Conservation (phyloP, 2,797 vertebrate genomes). For the Ciconia nigra region DNA sequence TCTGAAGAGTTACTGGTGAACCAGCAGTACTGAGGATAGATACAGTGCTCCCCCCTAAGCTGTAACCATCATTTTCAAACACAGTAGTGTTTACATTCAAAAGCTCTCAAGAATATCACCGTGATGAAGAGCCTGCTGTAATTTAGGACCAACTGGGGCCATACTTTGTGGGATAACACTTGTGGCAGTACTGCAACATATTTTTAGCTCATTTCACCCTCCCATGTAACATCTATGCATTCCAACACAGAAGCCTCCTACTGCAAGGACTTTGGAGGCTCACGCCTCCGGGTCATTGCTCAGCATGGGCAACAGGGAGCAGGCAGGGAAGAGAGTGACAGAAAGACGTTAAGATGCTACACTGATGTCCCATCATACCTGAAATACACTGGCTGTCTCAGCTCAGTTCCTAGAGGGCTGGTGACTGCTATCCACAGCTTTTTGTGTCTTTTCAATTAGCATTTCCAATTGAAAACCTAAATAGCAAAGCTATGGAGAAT, state of each 20-base stretch:
- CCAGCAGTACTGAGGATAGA: not conserved
- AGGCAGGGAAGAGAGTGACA: not conserved
- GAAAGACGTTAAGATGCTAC: not conserved
- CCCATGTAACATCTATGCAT: not conserved
- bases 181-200: not conserved
- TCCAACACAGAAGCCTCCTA: not conserved
- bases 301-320: not conserved
- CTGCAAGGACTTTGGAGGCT: not conserved
- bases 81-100: not conserved
- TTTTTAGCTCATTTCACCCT: not conserved
- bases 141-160: not conserved
- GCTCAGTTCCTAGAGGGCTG: not conserved
- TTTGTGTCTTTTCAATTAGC: not conserved
- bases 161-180: no score
- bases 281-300: not conserved
- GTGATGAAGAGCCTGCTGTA: not conserved
- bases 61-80: not conserved
- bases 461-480: not conserved
- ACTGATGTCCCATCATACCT: not conserved
- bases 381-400: not conserved
- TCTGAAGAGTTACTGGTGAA: not conserved
- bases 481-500: not conserved
- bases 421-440: not conserved
- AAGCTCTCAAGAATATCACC: not conserved
- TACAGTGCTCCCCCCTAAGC: fast-evolving